phyloP scores from a whole-genome alignment of 2,797 vertebrate species.

The Monodelphis domestica region DNA sequence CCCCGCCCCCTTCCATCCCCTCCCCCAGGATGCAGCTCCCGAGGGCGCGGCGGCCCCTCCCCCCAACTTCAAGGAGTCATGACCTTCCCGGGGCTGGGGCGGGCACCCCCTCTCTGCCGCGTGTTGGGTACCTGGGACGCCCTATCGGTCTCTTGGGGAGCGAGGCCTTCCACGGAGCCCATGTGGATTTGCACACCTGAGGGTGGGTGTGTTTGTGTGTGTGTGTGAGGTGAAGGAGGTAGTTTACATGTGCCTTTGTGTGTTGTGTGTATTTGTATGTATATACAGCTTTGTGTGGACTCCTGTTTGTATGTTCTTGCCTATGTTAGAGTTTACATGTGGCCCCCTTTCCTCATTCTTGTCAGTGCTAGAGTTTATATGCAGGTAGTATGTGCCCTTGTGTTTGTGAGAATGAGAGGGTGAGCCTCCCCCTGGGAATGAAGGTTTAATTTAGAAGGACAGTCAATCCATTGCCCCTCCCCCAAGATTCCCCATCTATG shows the following conservation, averaged over 20 bases:
- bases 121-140: slow-evolving; percentile 10
- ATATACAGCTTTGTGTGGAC: neutral
- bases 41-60: slow-evolving; percentile 32
- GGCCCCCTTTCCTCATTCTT: neutral
- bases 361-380: neutral
- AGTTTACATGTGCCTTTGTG: neutral
- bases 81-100: slow-evolving; percentile 71
- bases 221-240: slow-evolving; percentile 30
- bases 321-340: neutral
- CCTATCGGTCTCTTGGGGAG: neutral
- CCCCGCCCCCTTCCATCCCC: slow-evolving; percentile 66
- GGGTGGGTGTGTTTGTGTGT: slow-evolving; percentile 9
- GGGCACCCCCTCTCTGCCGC: neutral
- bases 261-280: neutral
- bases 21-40: slow-evolving; percentile 48
- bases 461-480: neutral
- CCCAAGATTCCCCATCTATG: neutral
- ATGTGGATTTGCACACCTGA: neutral
- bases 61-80: slow-evolving; percentile 65
- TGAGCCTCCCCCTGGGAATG: neutral
- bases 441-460: neutral
- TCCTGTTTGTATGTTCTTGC: neutral
- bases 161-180: neutral
- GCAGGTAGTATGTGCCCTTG: neutral
- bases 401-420: neutral